Base-by-base conservation (phyloP, 2,888 invertebrate species). In the Tetrapedia diversipes region DNA sequence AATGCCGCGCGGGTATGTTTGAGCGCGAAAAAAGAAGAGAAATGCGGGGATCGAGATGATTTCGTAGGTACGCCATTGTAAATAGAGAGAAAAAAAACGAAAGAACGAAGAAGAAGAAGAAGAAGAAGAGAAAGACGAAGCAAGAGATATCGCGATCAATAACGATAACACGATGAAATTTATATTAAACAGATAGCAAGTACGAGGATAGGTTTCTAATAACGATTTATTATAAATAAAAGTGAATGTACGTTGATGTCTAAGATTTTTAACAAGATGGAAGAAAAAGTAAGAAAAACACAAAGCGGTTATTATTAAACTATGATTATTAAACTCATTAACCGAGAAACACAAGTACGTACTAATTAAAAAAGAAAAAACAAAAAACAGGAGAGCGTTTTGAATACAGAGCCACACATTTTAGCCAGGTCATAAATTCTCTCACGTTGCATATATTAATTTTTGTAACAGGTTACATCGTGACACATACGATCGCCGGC, bases 161-260 rank as follows among this genome's bases (percentile, higher is more conserved):
- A 80, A 86, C 78, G 81, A 68, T 80, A 83, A 85, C 81, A 86
- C 79, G 84, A 84, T 82, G 80, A 88, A 81, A 85, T 89, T 87
- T 89, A 89, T 89, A 90, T 88, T 88, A 88, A 89, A 88, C 86
- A 86, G 87, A 90, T 90, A 89, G 88, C 87, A 89, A 88, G 85
- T 90, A 89, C 83, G 88, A 88, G 79, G 86, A 90, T 90, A 91
- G 90, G 89, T 91, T 91, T 91, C 89, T 88, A 89, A 90, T 91
- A 89, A 90, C 90, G 83, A 90, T 90, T 91, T 91, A 90, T 90
- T 88, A 90, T 90, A 88, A 88, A 90, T 90, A 88, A 88, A 89
- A 88, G 86, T 90, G 89, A 89, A 91, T 91, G 91, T 91, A 90
- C 89, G 90, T 91, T 91, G 90, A 90, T 91, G 91, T 91, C 90